A percentile compares a stretch with the other conserved stretches of the same genome.
phyloP scores from a whole-genome alignment of 2,888 invertebrate species.

The Conistra vaccinii region DNA sequence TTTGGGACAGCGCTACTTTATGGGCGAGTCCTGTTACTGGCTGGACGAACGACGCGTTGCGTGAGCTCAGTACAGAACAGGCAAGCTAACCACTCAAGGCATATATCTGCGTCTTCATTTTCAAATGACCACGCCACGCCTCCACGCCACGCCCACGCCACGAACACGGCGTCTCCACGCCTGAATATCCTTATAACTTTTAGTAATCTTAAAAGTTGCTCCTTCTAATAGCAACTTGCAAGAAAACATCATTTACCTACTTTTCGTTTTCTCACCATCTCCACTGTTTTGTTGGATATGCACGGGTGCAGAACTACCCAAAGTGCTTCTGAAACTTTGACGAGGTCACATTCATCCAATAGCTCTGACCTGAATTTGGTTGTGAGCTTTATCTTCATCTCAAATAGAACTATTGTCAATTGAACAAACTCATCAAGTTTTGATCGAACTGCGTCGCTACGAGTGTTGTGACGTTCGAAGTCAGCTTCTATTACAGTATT shows the following conservation, averaged over 20 bases:
- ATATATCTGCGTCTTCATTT: no score
- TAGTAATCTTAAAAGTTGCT: background rate
- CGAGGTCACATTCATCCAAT: conserved; percentile 42
- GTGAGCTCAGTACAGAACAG: no score
- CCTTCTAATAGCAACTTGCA: no score
- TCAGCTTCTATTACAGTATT: background rate
- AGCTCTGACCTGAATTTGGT: conserved; percentile 50
- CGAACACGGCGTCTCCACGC: no score
- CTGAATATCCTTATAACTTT: no score
- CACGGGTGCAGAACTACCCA: conserved; percentile 24
- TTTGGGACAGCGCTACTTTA: no score
- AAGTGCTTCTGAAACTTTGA: conserved; percentile 49
- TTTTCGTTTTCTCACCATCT: conserved; percentile 1
- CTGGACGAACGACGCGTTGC: no score
- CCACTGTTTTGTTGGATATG: conserved; percentile 3
- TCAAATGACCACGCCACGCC: background rate
- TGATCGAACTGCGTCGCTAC: conserved; percentile 18
- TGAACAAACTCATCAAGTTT: conserved; percentile 42
- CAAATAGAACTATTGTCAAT: conserved; percentile 44
- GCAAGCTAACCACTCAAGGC: no score
- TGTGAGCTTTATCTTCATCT: conserved; percentile 46
- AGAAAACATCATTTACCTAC: background rate
- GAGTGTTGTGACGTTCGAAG: background rate
- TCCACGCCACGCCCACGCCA: no score
- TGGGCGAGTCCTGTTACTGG: no score